A percentile compares a stretch with the other conserved stretches of the same genome.
These are phyloP conservation scores for Cydia strobilella DNA, from an alignment of 1,140 invertebrate species.

Conservation along the genomic window DNA sequence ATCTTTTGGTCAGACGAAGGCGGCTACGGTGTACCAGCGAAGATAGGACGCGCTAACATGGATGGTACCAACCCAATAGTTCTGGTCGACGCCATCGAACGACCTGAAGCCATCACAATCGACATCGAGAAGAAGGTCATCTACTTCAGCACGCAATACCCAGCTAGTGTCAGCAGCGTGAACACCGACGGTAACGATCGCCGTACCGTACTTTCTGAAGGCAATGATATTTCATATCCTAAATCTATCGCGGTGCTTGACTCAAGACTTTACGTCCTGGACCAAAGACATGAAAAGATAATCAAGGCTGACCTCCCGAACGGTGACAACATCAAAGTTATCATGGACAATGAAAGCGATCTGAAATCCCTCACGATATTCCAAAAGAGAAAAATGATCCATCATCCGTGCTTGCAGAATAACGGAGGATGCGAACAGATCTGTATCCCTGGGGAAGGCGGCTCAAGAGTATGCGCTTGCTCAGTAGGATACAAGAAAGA, in stretches of 20 bases:
- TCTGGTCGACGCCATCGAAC: constrained; percentile 83
- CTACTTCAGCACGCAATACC: constrained; percentile 92
- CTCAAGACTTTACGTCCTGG: constrained; percentile 92
- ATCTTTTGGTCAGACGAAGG: constrained; percentile 98
- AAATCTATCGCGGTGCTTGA: constrained; percentile 92
- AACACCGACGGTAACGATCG: constrained; percentile 88
- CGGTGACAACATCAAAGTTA: constrained; percentile 87
- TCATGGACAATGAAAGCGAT: constrained; percentile 92
- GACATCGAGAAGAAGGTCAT: constrained; percentile 91
- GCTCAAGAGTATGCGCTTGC: constrained; percentile 90
- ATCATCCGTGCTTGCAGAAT: constrained; percentile 91
- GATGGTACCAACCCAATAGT: constrained; percentile 91
- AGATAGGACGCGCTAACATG: constrained; percentile 96
- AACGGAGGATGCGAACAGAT: constrained; percentile 97
- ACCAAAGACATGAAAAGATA: constrained; percentile 94
- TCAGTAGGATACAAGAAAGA: constrained; percentile 92
- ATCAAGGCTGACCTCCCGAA: constrained; percentile 92
- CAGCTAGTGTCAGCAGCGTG: constrained; percentile 87
- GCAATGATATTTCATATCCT: constrained; percentile 87
- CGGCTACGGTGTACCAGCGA: constrained; percentile 92
- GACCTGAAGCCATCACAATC: constrained; percentile 91
- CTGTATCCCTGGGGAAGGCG: constrained; percentile 89
- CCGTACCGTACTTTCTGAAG: constrained; percentile 84
- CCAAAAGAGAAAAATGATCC: constrained; percentile 89
- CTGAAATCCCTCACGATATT: constrained; percentile 94